Base-by-base conservation (phyloP, 2,113 vertebrate species). In the Ardeotis arabs region DNA sequence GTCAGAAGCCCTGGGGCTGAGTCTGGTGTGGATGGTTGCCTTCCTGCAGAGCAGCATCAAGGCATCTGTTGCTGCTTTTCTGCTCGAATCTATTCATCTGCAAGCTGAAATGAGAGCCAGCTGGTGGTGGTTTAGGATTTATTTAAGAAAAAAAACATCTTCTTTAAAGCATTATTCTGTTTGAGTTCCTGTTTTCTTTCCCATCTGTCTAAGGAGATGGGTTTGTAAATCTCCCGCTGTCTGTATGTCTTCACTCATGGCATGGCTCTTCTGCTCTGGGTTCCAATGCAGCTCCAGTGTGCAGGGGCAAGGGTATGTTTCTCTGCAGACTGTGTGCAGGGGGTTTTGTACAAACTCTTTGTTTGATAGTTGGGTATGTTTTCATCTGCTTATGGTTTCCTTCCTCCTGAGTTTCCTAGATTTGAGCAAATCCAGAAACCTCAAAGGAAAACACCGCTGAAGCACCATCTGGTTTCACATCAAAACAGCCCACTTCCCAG, bases 21-120 rank as follows among this genome's bases (percentile, higher is more conserved):
- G 52, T 17, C 56, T 10, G 0, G 20, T 31, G 78, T 1, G 12
- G 70, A 24, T 4, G 6, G 23, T 21, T 68, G n/a, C 14, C 59
- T 81, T 94, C 86, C 83, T 60, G 33, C 69, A 86, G 76, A 93
- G 75, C 59, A 84, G 35, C 21, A 23, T 8, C 0, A 0, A 78
- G 60, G 79, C 73, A 79, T 95, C 92, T 92, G 83, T 14, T 45
- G 45, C 77, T 93, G 86, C 86, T 94, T 92, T 94, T 94, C 80
- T 89, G 70, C 83, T 84, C 0, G 0, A 76, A 75, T 82, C 77
- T 84, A 23, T 92, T 96, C 33, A 90, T 95, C 84, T 89, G 90
- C 39, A 56, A 86, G 39, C 64, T 75, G 69, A 93, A 94, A 96
- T 84, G 79, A 93, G 88, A 96, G 94, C 76, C 94, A 95, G 95